phyloP scores from a whole-genome alignment of 2,797 vertebrate genomes.

The Tolypeutes matacus region DNA sequence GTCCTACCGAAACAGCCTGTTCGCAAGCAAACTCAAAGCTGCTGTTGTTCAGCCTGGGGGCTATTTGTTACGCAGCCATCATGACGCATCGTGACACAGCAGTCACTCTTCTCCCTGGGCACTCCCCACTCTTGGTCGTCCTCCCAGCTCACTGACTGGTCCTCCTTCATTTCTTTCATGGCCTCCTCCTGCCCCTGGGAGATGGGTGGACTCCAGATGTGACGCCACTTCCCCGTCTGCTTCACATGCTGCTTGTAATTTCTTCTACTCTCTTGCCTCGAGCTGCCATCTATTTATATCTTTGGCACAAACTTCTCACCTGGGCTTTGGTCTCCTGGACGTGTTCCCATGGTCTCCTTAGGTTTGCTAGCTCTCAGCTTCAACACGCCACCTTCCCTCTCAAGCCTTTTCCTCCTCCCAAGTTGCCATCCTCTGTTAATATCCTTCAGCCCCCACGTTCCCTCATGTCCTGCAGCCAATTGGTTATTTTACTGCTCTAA shows the following conservation, averaged over 20 bases:
- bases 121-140: too few relatives aligned
- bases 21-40: neutral
- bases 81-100: neutral
- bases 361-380: too few relatives aligned
- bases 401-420: neutral
- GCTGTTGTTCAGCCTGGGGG: neutral
- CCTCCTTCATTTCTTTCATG: neutral
- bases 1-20: neutral
- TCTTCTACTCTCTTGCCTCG: neutral
- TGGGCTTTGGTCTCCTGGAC: neutral
- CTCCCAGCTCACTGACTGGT: too few relatives aligned
- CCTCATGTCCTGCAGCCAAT: accelerated
- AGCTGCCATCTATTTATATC: neutral
- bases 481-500: accelerated
- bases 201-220: neutral
- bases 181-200: neutral
- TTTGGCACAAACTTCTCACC: neutral
- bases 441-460: neutral
- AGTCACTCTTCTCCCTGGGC: neutral
- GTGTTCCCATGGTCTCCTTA: neutral
- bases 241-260: neutral
- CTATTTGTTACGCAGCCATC: neutral
- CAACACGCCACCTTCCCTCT: neutral
- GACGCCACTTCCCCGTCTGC: neutral
- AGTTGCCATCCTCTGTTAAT: too few relatives aligned